These are phyloP conservation scores for Carettochelys insculpta DNA, from an alignment of 2,113 vertebrate species.

Conservation along the genomic window DNA sequence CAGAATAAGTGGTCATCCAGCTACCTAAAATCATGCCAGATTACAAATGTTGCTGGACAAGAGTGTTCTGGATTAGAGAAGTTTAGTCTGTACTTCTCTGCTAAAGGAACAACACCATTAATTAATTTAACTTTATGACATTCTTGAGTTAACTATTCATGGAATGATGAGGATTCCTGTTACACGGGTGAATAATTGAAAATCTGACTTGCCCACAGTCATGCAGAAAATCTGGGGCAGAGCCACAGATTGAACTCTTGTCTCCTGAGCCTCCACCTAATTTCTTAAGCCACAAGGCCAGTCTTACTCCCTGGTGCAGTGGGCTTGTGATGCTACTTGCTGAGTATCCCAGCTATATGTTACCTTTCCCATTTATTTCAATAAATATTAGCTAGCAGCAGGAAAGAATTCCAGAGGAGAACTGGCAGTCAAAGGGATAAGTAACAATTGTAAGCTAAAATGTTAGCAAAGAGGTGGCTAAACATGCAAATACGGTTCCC, in stretches of 20 bases:
- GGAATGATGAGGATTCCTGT: neutral
- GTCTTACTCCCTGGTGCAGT: neutral
- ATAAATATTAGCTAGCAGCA: slow-evolving; percentile 19
- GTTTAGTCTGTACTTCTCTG: too few relatives aligned
- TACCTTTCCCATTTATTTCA: slow-evolving; percentile 52
- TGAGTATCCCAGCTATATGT: slow-evolving; percentile 42
- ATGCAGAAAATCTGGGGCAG: slow-evolving; percentile 38
- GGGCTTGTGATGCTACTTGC: slow-evolving; percentile 19
- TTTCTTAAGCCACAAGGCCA: neutral
- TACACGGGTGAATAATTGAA: slow-evolving; percentile 48
- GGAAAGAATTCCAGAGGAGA: slow-evolving; percentile 16
- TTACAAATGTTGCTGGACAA: too few relatives aligned
- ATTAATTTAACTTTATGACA: neutral
- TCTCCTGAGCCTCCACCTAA: slow-evolving; percentile 9
- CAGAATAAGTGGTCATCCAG: too few relatives aligned
- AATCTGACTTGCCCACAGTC: slow-evolving; percentile 27
- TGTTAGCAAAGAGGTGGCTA: too few relatives aligned
- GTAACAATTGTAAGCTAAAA: slow-evolving; percentile 48
- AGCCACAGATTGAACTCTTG: neutral
- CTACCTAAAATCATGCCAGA: too few relatives aligned
- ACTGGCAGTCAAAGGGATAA: slow-evolving; percentile 59
- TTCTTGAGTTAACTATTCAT: neutral
- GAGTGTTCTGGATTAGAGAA: too few relatives aligned
- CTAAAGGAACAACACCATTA: slow-evolving; percentile 5
- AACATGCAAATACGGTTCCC: too few relatives aligned